Conservation (phyloP, 2,888 invertebrate species). For the Antheraea yamamai region DNA sequence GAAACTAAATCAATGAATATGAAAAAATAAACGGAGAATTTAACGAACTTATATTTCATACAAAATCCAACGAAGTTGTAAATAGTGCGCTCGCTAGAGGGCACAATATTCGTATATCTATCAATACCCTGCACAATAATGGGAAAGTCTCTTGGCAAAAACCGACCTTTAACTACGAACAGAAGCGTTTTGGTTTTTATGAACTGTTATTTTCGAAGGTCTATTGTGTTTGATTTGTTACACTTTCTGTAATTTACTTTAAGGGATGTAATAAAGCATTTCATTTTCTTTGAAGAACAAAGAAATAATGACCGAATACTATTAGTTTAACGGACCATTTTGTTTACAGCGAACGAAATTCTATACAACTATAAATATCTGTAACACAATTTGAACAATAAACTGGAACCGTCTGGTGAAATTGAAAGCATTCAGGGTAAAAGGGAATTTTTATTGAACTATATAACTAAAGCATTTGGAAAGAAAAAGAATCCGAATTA, state of each 20-base stretch:
- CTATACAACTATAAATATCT: conserved; percentile 6
- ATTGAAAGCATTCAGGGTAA: conserved; percentile 45
- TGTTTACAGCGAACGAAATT: background rate
- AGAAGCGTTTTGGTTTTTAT: background rate
- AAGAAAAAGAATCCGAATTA: background rate
- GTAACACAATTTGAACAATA: conserved; percentile 17
- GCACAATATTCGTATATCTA: background rate
- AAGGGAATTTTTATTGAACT: conserved; percentile 27
- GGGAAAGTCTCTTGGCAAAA: background rate
- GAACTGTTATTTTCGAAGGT: background rate
- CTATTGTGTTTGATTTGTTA: conserved; percentile 1
- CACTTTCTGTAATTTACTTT: conserved; percentile 16
- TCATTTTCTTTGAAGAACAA: conserved; percentile 16
- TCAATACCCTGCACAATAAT: background rate
- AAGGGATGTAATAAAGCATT: conserved; percentile 14
- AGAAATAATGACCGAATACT: conserved; percentile 6
- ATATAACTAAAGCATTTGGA: background rate
- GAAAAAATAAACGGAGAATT: background rate
- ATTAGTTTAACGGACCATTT: background rate
- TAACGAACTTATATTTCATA: background rate
- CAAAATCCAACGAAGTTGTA: background rate
- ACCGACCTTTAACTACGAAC: background rate
- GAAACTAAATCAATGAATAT: background rate
- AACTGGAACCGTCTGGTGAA: conserved; percentile 35
- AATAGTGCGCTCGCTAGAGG: background rate